A percentile compares a stretch with the other conserved stretches of the same genome.
Evolutionary conservation across 1,140 invertebrate genomes (phyloP).

Genomic region (Dryas iulia): DNA sequence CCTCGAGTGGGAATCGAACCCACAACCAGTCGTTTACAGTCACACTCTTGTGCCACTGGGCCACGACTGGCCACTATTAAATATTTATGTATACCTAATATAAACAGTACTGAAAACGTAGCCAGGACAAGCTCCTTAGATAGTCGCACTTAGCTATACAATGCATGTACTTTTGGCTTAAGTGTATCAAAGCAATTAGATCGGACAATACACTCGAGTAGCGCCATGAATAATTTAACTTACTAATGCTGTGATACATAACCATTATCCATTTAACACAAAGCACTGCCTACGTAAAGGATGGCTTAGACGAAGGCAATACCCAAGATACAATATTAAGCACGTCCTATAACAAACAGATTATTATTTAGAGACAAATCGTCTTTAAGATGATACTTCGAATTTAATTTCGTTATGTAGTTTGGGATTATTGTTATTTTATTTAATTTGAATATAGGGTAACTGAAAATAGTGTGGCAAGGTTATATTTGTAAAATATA

Average conservation of each 20-base stretch:
- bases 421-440: neutral
- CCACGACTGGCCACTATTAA: no score
- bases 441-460: neutral
- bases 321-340: slow-evolving; percentile 20
- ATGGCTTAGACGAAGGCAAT: slow-evolving; percentile 24
- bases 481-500: no score
- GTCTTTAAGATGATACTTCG: neutral
- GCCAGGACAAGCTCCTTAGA: neutral
- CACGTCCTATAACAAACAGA: slow-evolving; percentile 11
- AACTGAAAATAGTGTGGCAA: no score
- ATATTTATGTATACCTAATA: no score
- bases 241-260: slow-evolving; percentile 35
- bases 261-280: slow-evolving; percentile 29
- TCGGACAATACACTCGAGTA: slow-evolving; percentile 24
- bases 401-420: neutral
- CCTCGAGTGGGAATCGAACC: no score
- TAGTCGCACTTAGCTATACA: neutral
- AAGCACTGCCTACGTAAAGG: slow-evolving; percentile 30
- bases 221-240: slow-evolving; percentile 35
- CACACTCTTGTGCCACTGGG: no score
- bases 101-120: neutral
- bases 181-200: slow-evolving; percentile 28
- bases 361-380: neutral
- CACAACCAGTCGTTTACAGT: no score
- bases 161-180: slow-evolving; percentile 1